These are phyloP conservation scores for Delichon dasypus DNA, from an alignment of 2,797 vertebrate species.

Conservation along the genomic window DNA sequence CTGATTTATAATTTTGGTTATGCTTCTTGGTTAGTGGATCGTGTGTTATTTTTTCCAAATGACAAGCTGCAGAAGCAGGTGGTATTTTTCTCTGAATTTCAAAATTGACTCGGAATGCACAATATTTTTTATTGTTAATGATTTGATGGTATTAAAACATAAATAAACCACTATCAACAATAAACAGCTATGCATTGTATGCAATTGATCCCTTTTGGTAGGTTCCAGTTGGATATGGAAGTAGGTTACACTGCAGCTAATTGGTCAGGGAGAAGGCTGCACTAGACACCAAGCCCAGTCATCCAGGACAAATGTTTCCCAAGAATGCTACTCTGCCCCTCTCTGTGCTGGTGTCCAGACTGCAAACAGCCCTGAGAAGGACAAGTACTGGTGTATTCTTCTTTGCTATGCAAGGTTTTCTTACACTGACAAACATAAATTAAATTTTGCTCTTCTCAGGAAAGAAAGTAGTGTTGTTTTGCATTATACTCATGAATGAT, in stretches of 20 bases:
- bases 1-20: slow-evolving; percentile 22
- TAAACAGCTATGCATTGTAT: not conserved
- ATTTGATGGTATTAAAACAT: not conserved
- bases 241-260: not conserved
- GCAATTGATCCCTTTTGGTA: not conserved
- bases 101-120: not conserved
- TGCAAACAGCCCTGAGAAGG: not conserved
- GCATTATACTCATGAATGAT: not conserved
- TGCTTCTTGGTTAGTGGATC: not conserved
- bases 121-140: not conserved
- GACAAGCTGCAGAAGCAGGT: not conserved
- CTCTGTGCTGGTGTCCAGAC: not conserved
- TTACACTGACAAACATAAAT: not conserved
- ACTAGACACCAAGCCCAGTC: not conserved
- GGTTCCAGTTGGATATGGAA: not conserved
- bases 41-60: slow-evolving; percentile 3
- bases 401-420: not conserved
- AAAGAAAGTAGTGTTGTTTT: not conserved
- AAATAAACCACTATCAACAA: not conserved
- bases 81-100: not conserved
- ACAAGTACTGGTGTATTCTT: not conserved
- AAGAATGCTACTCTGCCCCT: not conserved
- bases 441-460: not conserved
- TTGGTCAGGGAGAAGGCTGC: not conserved
- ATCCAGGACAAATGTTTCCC: not conserved